phyloP scores from a whole-genome alignment of 1,140 invertebrate species.

The Drosophila lacteicornis region DNA sequence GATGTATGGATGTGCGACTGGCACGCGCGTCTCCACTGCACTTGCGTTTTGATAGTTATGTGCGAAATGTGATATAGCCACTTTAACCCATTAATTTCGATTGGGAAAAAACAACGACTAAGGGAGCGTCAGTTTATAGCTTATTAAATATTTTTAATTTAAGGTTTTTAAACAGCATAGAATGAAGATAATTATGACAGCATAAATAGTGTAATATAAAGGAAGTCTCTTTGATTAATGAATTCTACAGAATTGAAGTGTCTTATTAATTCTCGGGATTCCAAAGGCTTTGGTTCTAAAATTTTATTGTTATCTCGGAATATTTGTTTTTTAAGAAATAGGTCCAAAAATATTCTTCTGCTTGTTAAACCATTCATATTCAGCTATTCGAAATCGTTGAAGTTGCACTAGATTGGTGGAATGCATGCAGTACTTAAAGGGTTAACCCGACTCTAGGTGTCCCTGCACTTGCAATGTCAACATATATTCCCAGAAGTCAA shows the following conservation, averaged over 20 bases:
- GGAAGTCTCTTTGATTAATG: no score
- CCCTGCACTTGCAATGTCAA: conserved; percentile 36
- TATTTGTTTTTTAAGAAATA: no score
- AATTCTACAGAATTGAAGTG: no score
- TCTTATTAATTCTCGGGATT: no score
- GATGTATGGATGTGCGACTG: conserved; percentile 3
- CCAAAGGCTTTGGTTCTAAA: no score
- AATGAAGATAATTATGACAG: background rate
- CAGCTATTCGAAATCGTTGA: no score
- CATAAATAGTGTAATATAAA: background rate
- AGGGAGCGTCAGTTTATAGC: background rate
- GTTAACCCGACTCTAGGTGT: background rate
- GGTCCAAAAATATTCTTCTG: no score
- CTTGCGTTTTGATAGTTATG: conserved; percentile 52
- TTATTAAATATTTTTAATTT: background rate
- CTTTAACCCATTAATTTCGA: conserved; percentile 30
- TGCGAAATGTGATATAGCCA: conserved; percentile 33
- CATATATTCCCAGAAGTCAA: conserved; percentile 38
- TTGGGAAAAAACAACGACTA: background rate
- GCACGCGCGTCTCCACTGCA: conserved; percentile 18
- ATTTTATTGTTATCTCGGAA: no score
- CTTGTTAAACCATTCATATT: no score
- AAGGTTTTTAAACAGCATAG: background rate
- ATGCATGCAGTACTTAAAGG: background rate
- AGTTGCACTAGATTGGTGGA: no score